Conservation (phyloP, 2,113 vertebrate species). For the Salvelinus sp. region DNA sequence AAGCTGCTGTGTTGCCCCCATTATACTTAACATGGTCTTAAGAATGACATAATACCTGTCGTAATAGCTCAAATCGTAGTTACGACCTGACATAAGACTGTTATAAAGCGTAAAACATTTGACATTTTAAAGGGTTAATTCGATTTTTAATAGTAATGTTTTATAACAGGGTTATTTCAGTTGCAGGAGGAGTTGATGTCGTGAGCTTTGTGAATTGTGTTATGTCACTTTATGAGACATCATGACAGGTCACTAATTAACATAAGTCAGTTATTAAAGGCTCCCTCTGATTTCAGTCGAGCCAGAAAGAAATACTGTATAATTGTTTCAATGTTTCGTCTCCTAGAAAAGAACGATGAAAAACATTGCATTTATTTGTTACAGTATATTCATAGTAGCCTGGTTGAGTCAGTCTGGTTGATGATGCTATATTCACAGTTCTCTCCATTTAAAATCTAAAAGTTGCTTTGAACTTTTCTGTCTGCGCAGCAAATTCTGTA, state of each 20-base stretch:
- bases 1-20: slow-evolving; percentile 36
- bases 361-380: slow-evolving; percentile 28
- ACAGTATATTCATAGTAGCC: neutral
- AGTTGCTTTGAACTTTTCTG: slow-evolving; percentile 54
- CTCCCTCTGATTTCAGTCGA: no score
- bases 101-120: slow-evolving; percentile 26
- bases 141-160: slow-evolving; percentile 41
- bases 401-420: neutral
- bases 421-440: no score
- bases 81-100: slow-evolving; percentile 40
- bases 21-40: slow-evolving; percentile 28
- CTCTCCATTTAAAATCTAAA: slow-evolving; percentile 48
- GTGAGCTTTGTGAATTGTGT: slow-evolving; percentile 66
- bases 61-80: slow-evolving; percentile 24
- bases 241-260: slow-evolving; percentile 51
- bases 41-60: slow-evolving; percentile 32
- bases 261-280: no score
- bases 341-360: no score
- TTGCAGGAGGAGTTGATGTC: slow-evolving; percentile 58
- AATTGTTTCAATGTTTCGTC: neutral
- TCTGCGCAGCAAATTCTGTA: slow-evolving; percentile 46
- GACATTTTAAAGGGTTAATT: slow-evolving; percentile 33
- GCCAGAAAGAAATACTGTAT: neutral
- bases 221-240: slow-evolving; percentile 69
- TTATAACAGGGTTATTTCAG: slow-evolving; percentile 53